Percentiles rank a stretch among this genome's conserved stretches.
Conservation (phyloP, 2,113 vertebrate species). For the Apaloderma vittatum region DNA sequence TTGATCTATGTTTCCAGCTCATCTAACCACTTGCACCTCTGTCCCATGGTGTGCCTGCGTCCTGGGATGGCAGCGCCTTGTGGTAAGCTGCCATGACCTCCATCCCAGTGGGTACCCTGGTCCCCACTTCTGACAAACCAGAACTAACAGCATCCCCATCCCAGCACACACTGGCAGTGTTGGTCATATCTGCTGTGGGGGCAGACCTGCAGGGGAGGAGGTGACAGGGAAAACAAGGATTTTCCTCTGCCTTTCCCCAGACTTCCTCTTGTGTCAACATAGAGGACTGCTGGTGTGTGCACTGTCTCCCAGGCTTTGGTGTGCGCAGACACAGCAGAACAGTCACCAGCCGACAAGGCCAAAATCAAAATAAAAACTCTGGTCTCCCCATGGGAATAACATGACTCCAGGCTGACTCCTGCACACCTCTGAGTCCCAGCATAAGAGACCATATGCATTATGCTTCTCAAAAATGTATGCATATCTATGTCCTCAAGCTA, state of each 20-base stretch:
- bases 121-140: neutral
- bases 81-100: neutral
- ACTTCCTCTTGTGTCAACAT: neutral
- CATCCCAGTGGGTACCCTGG: accelerated
- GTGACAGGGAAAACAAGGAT: neutral
- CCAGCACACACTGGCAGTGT: neutral
- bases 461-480: neutral
- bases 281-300: neutral
- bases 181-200: too few species aligned
- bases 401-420: accelerated
- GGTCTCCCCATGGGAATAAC: neutral
- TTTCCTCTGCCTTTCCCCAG: neutral
- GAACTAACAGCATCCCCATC: neutral
- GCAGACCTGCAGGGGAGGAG: neutral
- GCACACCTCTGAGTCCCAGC: neutral
- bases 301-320: neutral
- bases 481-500: neutral
- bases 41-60: accelerated
- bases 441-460: neutral
- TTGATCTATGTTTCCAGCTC: neutral
- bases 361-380: neutral
- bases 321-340: neutral
- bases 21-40: neutral
- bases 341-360: neutral
- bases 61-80: neutral